phyloP scores from a whole-genome alignment of 2,797 vertebrate species.

The Tachyglossus aculeatus region DNA sequence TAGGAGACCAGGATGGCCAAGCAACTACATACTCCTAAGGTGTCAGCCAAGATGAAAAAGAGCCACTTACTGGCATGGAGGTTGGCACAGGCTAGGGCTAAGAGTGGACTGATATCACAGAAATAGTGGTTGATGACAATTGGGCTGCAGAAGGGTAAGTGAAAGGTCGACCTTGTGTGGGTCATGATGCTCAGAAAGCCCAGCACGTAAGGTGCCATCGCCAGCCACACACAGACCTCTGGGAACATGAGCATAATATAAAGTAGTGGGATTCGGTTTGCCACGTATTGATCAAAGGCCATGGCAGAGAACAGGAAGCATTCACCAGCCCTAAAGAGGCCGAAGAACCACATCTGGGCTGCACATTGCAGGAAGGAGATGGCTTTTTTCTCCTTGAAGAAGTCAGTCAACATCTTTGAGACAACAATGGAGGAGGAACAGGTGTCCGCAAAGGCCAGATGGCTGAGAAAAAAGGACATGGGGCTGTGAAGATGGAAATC shows the following conservation, averaged over 20 bases:
- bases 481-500: background rate
- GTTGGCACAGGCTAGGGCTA: conserved; percentile 14
- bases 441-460: conserved; percentile 30
- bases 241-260: conserved; percentile 1
- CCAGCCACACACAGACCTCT: conserved; percentile 13
- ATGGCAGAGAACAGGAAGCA: conserved; percentile 21
- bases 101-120: background rate
- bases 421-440: background rate
- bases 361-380: conserved; percentile 25
- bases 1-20: conserved; percentile 5
- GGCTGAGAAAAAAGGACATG: conserved; percentile 37
- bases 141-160: conserved; percentile 12
- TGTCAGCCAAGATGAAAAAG: background rate
- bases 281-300: conserved; percentile 15
- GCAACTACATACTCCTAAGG: background rate
- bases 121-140: conserved; percentile 11
- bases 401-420: conserved; percentile 9
- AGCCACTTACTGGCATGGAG: background rate
- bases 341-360: conserved; percentile 3
- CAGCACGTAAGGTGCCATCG: background rate
- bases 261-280: conserved; percentile 36
- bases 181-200: conserved; percentile 10
- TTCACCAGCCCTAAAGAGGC: no score
- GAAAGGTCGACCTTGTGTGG: background rate
- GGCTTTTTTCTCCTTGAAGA: background rate